phyloP scores from a whole-genome alignment of 2,888 invertebrate species.

The Orthosia incerta region DNA sequence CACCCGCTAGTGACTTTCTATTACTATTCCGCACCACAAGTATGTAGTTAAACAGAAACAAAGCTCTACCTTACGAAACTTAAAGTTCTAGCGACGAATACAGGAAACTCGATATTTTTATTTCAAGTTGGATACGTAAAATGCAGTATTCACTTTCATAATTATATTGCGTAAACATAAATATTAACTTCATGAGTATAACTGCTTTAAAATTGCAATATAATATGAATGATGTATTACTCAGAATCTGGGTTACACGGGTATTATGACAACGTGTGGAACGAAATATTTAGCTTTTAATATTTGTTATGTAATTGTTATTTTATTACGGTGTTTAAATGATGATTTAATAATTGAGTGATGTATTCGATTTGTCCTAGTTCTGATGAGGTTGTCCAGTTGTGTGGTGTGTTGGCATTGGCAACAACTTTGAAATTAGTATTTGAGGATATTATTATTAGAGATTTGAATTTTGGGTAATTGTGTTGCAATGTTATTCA shows the following conservation, averaged over 20 bases:
- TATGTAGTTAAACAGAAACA: slow-evolving; percentile 37
- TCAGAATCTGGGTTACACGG: neutral
- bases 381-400: too few species aligned
- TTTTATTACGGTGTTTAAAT: neutral
- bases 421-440: too few species aligned
- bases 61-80: slow-evolving; percentile 40
- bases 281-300: neutral
- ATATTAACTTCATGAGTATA: slow-evolving; percentile 24
- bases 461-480: too few species aligned
- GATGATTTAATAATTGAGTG: too few species aligned
- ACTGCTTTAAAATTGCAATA: slow-evolving; percentile 15
- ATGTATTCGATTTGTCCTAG: too few species aligned
- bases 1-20: slow-evolving; percentile 16
- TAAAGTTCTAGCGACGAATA: slow-evolving; percentile 36
- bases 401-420: too few species aligned
- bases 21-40: slow-evolving; percentile 42
- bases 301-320: neutral
- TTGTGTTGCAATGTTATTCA: too few species aligned
- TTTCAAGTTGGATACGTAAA: slow-evolving; percentile 31
- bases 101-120: slow-evolving; percentile 31
- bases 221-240: slow-evolving; percentile 18
- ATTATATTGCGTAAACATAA: slow-evolving; percentile 7
- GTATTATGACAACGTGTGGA: neutral
- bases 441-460: too few species aligned
- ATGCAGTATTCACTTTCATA: slow-evolving; percentile 5